Base-by-base conservation (phyloP, 2,888 invertebrate genomes). In the Ctenicera cuprea region DNA sequence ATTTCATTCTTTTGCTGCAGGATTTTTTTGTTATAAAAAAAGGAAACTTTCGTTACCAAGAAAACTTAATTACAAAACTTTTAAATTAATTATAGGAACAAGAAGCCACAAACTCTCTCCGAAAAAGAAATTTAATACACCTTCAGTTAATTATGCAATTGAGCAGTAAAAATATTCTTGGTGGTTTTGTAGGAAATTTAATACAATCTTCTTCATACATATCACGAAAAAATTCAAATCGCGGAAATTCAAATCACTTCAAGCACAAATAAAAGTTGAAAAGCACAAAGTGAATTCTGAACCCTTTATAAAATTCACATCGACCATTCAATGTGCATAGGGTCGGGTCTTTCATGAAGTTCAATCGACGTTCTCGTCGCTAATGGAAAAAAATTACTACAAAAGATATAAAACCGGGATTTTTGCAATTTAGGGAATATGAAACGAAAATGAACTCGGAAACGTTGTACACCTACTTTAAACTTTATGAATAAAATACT, bases 241-340 rank as follows among this genome's bases (percentile, higher is more conserved):
- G 16, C 11, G 33, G n/a, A 20, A 50, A 50, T 65, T 65, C 65
- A 50, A 48, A 65, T 65, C 65, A 48, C 37, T 65, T 33, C 4
- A 30, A 63, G 62, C 45, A 48, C 50, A 64, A 64, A 64, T 48
- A 64, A 64, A 63, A n/a, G 22, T 52, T 38, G 37, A 41, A 64
- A 54, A 48, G 45, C 65, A n/a, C 48, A 45, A 65, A 66, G 37
- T 66, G 54, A 66, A 66, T 66, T 66, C 37, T 38, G 26, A 52
- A 20, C 43, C 65, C 20, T 66, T 66, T 67, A 54, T 67, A 43
- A 54, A 67, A 57, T 67, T 33, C 54, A 41, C 20, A 14, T 57
- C 57, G 57, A 67, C 57, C 52, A 33, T 59, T 59, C 59, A 59
- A 3, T 20, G 12, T 20, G 33, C 38, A 4, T 9, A 45, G 3